Base-by-base conservation (phyloP, 2,113 vertebrate species). In the Dissostichus mawsoni region DNA sequence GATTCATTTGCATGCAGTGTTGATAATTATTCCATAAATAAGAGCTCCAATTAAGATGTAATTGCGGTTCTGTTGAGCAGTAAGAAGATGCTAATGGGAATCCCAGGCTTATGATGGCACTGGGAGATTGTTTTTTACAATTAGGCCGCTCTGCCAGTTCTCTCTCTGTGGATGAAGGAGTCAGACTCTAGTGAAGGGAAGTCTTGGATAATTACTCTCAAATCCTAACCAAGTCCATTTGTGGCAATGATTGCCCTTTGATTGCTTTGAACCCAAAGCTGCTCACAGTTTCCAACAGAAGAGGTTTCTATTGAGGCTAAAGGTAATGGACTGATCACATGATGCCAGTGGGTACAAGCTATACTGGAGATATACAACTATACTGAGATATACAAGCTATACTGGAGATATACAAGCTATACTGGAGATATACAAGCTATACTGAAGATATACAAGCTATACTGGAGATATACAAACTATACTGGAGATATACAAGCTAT, bases 31-130 rank as follows among this genome's bases (percentile, higher is more conserved):
- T 44, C 69, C 78, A 77, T 82, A 82, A 89, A 89, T 87, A 90
- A 65, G 78, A 87, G 81, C 68, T 69, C 72, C 62, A 86, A 90
- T 92, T 89, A 86, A 69, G 68, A 76, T 52, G 48, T 82, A 74
- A 90, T 90, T 87, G 76, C 52, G 44, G 51, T 11, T 69, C 82
- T 87, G 80, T 72, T 84, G 82, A 86, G 81, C 75, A 75, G 62
- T 82, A 91, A 89, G 80, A 74, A 78, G 73, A 89, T 77, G 81
- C 83, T 87, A 86, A 91, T 91, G 88, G 80, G 91, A 85, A 71
- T 81, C 82, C 65, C 53, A 56, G 59, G 25, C 75, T 67, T 80
- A 74, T 78, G 80, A 83, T 74, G 59, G 71, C 69, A 63, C 45
- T 3, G 33, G 44, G 74, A 64, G 75, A 92, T 89, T 89, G 80